Conservation (phyloP, 2,113 vertebrate genomes). For the Campylomormyrus numenius region DNA sequence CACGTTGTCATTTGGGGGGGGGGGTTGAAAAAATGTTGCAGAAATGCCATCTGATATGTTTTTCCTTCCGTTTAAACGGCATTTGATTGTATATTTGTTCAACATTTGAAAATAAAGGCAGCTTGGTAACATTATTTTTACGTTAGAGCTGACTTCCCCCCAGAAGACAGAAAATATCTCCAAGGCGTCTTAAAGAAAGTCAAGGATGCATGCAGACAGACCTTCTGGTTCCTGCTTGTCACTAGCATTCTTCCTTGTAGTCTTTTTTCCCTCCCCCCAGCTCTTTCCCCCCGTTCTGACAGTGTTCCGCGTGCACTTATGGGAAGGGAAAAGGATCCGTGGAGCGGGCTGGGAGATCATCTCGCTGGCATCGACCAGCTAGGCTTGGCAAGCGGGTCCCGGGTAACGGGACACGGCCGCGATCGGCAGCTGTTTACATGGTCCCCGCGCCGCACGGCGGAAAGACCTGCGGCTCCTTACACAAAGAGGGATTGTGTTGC, state of each 20-base stretch:
- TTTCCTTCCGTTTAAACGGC: neutral
- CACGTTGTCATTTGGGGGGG: neutral
- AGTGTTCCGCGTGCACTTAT: neutral
- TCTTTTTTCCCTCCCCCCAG: slow-evolving; percentile 1
- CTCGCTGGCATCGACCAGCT: neutral
- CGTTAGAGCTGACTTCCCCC: slow-evolving; percentile 15
- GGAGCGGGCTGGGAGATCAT: neutral
- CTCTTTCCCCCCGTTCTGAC: neutral
- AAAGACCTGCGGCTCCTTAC: slow-evolving; percentile 16
- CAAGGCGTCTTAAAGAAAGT: slow-evolving; percentile 48
- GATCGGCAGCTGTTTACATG: slow-evolving; percentile 24
- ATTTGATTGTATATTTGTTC: neutral
- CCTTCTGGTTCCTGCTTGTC: slow-evolving; percentile 20
- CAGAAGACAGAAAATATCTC: slow-evolving; percentile 42
- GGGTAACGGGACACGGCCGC: slow-evolving; percentile 21
- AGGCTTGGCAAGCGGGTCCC: neutral
- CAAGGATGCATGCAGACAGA: slow-evolving; percentile 29
- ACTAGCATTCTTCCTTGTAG: slow-evolving; percentile 35
- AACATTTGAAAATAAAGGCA: neutral
- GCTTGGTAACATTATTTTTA: neutral
- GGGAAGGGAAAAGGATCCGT: neutral
- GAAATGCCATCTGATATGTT: neutral
- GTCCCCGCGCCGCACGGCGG: neutral
- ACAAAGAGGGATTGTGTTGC: slow-evolving; percentile 42
- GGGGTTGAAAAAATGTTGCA: neutral